A percentile compares a stretch with the other conserved stretches of the same genome.
phyloP scores from a whole-genome alignment of 1,140 invertebrate genomes.

The Bombus difficillimus region DNA sequence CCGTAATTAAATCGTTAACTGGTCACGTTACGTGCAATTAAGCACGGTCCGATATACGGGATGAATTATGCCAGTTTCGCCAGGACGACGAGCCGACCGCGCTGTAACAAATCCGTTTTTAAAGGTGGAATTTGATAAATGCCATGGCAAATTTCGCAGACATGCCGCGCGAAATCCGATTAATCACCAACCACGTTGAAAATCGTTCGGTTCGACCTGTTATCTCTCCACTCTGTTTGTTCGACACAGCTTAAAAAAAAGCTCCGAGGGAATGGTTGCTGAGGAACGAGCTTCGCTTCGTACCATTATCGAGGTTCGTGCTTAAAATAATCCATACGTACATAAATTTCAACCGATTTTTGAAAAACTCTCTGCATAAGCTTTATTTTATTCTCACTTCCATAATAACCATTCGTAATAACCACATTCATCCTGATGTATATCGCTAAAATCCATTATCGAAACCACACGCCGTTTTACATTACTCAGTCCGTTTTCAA shows the following conservation, averaged over 20 bases:
- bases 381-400: no score
- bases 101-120: slow-evolving; percentile 45
- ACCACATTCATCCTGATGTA: no score
- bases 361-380: background rate
- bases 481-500: background rate
- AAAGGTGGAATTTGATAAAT: slow-evolving; percentile 48
- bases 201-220: slow-evolving; percentile 10
- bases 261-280: background rate
- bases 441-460: no score
- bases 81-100: slow-evolving; percentile 3
- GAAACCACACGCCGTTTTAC: no score
- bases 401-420: no score
- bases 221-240: slow-evolving; percentile 11
- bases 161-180: slow-evolving; percentile 30
- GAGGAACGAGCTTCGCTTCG: background rate
- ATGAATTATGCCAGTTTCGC: slow-evolving; percentile 36
- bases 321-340: background rate
- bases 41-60: slow-evolving; percentile 19
- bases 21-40: slow-evolving; percentile 47
- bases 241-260: background rate
- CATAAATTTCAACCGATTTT: background rate
- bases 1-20: slow-evolving; percentile 35
- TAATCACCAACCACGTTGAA: slow-evolving; percentile 35
- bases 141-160: slow-evolving; percentile 43
- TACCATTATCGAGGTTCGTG: background rate